Evolutionary conservation across 2,113 vertebrate genomes (phyloP), one percentile per base, ranked within the genome.

Genomic region (Xiphophorus hellerii): DNA sequence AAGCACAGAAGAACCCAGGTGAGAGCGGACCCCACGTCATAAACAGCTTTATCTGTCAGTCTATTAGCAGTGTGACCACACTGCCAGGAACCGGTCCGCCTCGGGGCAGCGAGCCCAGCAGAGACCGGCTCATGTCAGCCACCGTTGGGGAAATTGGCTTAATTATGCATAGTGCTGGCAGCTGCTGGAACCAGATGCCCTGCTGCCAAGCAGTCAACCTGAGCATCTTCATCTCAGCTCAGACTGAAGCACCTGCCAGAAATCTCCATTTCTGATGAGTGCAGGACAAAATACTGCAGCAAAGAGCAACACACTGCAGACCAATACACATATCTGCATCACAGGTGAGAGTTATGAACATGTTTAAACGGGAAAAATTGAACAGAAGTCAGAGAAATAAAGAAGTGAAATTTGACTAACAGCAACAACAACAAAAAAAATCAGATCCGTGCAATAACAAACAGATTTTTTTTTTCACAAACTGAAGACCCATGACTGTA

Each of bases 31-130:
- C 69, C 2, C 20, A 74, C 79, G 87, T 89, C 85, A 88, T 90
- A 89, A 90, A 90, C 78, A 81, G 87, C 91, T 92, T 92, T 85
- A 77, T 86, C 74, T 79, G 73, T 3, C 82, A 73, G 84, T 79
- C 85, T 82, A 86, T 92, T 92, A 90, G 83, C 66, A 3, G 79
- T 85, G 66, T 80, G 84, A 81, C 74, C 83, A 84, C 81, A 81
- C 72, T 64, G 73, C 67, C 81, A 76, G 84, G 80, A 88, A 90
- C 89, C 85, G 91, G 84, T 75, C 67, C 33, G 4, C 72, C 81
- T 75, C 58, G 8, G 71, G 87, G 87, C 88, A 80, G 31, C 0
- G 79, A 73, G 82, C 89, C 89, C 89, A 78, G 80, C 54, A 67
- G 77, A 85, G 85, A 83, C 80, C 81, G 88, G 88, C 80, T 72